Evolutionary conservation across 2,113 vertebrate species (phyloP).

Genomic region (Panurus biarmicus): DNA sequence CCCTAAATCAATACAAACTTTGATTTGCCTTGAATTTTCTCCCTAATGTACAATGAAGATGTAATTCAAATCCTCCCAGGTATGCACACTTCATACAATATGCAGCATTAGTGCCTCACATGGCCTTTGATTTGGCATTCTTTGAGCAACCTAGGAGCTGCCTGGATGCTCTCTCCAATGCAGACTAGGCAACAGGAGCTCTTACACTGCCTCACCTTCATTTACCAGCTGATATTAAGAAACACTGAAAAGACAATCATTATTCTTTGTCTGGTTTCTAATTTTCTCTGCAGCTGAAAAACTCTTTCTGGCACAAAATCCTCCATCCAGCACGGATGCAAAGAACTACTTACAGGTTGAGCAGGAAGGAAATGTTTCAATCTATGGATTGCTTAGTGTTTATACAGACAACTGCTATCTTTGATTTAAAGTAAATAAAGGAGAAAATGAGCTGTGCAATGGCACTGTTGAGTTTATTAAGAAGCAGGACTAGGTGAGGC

Average conservation of each 20-base stretch:
- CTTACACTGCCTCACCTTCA: not conserved
- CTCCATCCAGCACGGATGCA: not conserved
- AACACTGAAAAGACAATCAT: constrained; percentile 13
- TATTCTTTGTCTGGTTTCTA: constrained; percentile 43
- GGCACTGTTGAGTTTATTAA: not conserved
- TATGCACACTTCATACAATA: not conserved
- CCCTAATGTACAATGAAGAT: not conserved
- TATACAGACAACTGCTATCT: not conserved
- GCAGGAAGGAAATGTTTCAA: not conserved
- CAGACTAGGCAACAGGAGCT: not conserved
- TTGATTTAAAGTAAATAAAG: not conserved
- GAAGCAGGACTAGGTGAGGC: not conserved
- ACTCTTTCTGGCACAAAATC: not conserved
- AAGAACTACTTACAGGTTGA: not conserved
- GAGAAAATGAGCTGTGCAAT: not conserved
- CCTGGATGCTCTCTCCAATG: not conserved
- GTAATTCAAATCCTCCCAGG: constrained; percentile 24
- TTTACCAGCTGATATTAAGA: not conserved
- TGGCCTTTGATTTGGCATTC: constrained; percentile 32
- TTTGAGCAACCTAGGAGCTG: not conserved
- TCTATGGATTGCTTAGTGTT: not conserved
- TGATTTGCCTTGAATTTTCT: constrained; percentile 55
- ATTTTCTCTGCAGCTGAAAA: constrained; percentile 27
- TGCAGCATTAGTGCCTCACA: not conserved
- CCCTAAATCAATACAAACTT: constrained; percentile 60